Evolutionary conservation across 2,797 vertebrate species (phyloP), one percentile per base, ranked within the genome.

Genomic region (Melanotaenia parkinsoni): DNA sequence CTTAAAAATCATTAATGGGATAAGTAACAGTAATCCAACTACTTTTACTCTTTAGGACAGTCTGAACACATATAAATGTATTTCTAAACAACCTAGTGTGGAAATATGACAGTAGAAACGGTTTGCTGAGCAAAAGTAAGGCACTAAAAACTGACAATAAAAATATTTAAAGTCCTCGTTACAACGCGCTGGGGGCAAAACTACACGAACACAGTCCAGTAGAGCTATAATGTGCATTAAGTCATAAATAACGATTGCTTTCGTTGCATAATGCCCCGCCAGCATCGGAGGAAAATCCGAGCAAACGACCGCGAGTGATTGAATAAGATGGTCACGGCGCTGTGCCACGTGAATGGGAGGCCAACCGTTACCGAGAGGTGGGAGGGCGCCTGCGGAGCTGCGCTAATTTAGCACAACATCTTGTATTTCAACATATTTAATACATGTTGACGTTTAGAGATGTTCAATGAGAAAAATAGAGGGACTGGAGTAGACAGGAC

Each of bases 321-420:
- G 14, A 74, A 56, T 8, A 13, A n/a, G 22, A 68, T 22, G 61
- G 79, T 88, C 86, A 82, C 87, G 84, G 76, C n/a, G 63, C 57
- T 47, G 45, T 77, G 86, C 86, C 91, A 92, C 90, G 90, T 92
- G 85, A 91, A 68, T 18, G 54, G 10, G 32, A 28, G 35, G 51
- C 8, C 20, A 54, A 58, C 53, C 54, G 75, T 72, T 64, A 63
- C 78, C 28, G 67, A 33, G 65, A 76, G 37, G 74, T 73, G 32
- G 79, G 84, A 84, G 84, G 80, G 70, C 77, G 76, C 70, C 54
- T 58, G 9, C 4, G 2, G 32, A 58, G 1, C 22, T 4, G 0
- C 70, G 26, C 13, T 35, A n/a, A 77, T 37, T 16, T 1, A 11
- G 33, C 4, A 28, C 26, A 18, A 53, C 20, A 18, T 1, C 33